phyloP scores from a whole-genome alignment of 2,888 invertebrate species.

The Stenodera caucasica region DNA sequence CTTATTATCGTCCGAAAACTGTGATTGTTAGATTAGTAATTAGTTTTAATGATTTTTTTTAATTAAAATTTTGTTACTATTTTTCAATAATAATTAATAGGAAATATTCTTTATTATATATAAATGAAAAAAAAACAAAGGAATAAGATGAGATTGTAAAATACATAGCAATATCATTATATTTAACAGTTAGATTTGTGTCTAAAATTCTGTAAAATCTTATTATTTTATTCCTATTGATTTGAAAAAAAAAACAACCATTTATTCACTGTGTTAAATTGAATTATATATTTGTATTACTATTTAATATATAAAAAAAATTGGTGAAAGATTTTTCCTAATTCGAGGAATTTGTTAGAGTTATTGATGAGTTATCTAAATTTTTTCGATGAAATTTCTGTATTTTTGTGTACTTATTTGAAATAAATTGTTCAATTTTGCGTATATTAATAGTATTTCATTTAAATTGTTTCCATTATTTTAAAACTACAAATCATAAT shows the following conservation, averaged over 20 bases:
- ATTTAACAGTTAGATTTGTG: neutral
- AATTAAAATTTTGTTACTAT: constrained; percentile 12
- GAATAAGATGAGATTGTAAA: neutral
- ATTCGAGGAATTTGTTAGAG: neutral
- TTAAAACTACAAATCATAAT: no score
- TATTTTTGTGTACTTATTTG: constrained; percentile 10
- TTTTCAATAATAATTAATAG: neutral
- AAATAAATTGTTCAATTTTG: constrained; percentile 2
- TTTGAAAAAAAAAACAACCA: no score
- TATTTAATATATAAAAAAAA: no score
- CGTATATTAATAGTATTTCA: no score
- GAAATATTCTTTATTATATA: neutral
- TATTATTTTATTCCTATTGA: no score
- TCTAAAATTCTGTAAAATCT: no score
- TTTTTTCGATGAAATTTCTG: neutral
- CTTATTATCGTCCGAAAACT: constrained; percentile 37
- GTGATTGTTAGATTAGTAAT: constrained; percentile 41
- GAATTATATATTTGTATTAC: no score
- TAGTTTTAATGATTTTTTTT: constrained; percentile 26
- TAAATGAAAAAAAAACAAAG: neutral
- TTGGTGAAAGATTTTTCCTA: neutral
- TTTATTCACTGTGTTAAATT: no score
- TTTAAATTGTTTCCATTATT: neutral
- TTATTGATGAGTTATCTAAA: neutral
- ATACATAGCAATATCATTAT: neutral